Evolutionary conservation across 2,888 invertebrate species (phyloP).

Genomic region (Periphyllus acericola): DNA sequence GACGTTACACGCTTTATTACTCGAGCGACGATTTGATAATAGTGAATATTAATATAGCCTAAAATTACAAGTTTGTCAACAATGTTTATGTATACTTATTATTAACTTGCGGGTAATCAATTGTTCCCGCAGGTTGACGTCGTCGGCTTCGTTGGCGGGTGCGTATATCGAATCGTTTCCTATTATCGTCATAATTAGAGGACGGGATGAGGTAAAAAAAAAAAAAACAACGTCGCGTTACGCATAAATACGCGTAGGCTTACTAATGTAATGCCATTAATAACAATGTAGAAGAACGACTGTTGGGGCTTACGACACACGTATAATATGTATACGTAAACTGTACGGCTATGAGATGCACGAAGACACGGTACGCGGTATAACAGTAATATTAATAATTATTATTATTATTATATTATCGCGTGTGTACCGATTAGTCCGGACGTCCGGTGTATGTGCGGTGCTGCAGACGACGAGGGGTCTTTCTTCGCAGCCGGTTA

Average conservation of each 20-base stretch:
- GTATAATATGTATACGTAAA: no score
- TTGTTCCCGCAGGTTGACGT: background rate
- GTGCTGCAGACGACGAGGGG: background rate
- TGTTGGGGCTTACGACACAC: no score
- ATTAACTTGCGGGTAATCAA: background rate
- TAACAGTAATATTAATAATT: no score
- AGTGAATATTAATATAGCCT: background rate
- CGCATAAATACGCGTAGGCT: no score
- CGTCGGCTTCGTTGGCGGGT: background rate
- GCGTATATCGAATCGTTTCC: background rate
- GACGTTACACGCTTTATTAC: conserved; percentile 29
- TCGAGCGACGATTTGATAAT: conserved; percentile 37
- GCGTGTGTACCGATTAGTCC: background rate
- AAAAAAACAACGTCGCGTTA: background rate
- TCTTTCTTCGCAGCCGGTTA: background rate
- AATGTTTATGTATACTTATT: no score
- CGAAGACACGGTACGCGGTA: no score
- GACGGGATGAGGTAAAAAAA: background rate
- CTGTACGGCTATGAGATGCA: no score
- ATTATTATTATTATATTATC: no score
- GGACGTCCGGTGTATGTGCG: background rate
- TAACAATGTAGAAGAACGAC: no score
- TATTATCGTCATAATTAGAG: background rate
- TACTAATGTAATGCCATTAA: no score
- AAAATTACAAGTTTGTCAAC: background rate